Evolutionary conservation across 92 coral and sea anemone species (phyloP), one percentile per base, ranked within the genome.

Genomic region (Metridium senile): DNA sequence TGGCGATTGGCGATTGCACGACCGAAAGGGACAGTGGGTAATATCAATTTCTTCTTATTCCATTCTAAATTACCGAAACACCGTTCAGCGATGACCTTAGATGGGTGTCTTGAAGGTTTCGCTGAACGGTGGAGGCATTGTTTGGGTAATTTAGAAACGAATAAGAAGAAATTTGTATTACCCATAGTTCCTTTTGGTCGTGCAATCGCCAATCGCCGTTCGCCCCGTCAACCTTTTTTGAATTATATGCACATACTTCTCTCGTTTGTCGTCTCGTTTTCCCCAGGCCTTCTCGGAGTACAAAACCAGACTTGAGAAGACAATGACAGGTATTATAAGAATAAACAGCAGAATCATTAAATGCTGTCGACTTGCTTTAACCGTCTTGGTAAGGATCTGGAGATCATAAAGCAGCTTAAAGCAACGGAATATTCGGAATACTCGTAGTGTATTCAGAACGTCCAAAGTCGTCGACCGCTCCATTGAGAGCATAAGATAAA

Each of bases 311-410:
- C 97, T 87, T 27, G 97, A 92, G 53, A 96, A 96, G 35, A 90
- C 89, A 17, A 96, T 83, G 49, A 96, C 99, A 0, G 99, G 99
- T 13, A 96, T 96, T 23, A 96, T 79, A 0, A 96, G 85, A 26
- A 96, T 93, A 21, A 89, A 77, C 3, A 96, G 81, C 4, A 96
- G 81, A 6, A 96, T 83, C 79, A 86, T 83, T 52, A 96, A 62
- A 29, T 96, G 98, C 32, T 91, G 85, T 11, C 98, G 91, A 62
- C 99, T 96, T 0, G 99, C 99, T 70, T 89, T 96, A 71, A 96
- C 68, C 9, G 99, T 96, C 80, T 96, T 93, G 25, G 95, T 90
- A 47, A 96, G 68, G 71, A 96, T 93, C 80, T 96, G 99, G 2
- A 96, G 92, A 28, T 93, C 99, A 56, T 96, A 96, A 47, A 96